Evolutionary conservation across 2,888 invertebrate genomes (phyloP), one percentile per base, ranked within the genome.

Genomic region (Drosophila yooni): DNA sequence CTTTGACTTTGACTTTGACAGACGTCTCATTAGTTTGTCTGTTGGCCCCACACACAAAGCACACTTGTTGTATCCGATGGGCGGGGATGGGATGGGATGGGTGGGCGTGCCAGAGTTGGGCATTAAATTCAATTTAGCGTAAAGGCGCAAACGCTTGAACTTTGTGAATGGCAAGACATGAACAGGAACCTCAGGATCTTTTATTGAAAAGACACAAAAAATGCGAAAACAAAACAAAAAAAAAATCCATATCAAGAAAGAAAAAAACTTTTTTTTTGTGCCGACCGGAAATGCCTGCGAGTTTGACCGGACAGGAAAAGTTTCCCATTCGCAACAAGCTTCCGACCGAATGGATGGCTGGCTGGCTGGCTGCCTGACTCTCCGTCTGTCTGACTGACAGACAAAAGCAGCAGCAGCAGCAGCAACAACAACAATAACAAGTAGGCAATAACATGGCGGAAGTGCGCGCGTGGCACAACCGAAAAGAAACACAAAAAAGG

Each of bases 51-150:
- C 63, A 54, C 31, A 58, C 48, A 58, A 38, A 56, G 71, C 62
- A 70, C 81, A 81, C 79, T 79, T 79, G 79, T 79, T 79, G 69
- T 68, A 31, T 43, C 13, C 25, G 25, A 18, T 3, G 25, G 6
- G 15, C n/a, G 29, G 15, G 10, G 33, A 33, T 36, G 27, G 27
- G 33, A 33, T 21, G 27, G 33, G 31, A 15, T n/a, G n/a, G 8
- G 2, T 29, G 29, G 34, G 29, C 46, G 25, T 4, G n/a, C 0
- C 29, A 34, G 59, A 2, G 36, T 15, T 65, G 63, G 69, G 74
- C 82, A 87, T 86, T 87, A 89, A 86, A 89, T 89, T 89, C 87
- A 86, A 86, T 86, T 86, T 86, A 82, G 82, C 84, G 89, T 79
- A 79, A 89, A 89, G 86, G 82, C 78, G 78, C 81, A 76, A 81